These are phyloP conservation scores for Bombus cullumanus DNA, from an alignment of 1,140 invertebrate species.

Conservation along the genomic window DNA sequence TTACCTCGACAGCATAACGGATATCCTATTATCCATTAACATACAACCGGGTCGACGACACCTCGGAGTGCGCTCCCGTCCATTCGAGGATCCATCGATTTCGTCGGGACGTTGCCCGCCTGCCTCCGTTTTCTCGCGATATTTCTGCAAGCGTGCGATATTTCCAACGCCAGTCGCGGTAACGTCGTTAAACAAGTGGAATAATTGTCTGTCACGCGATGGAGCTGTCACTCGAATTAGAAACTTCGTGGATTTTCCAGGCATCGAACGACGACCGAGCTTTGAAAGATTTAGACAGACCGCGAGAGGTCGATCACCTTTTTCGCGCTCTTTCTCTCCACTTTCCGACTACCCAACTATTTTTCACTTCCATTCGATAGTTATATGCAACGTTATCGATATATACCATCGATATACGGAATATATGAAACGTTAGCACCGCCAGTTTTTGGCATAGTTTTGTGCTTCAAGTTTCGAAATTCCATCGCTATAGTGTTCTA, in stretches of 20 bases:
- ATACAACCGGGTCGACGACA: constrained; percentile 46
- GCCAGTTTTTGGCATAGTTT: too few relatives aligned
- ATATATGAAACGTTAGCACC: too few relatives aligned
- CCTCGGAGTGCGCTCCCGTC: neutral
- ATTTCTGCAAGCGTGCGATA: constrained; percentile 29
- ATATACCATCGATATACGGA: too few relatives aligned
- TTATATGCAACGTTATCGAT: neutral
- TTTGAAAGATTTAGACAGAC: constrained; percentile 11
- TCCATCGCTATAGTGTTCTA: neutral
- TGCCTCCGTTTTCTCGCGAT: constrained; percentile 48
- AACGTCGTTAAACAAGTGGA: constrained; percentile 28
- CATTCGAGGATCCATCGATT: constrained; percentile 62
- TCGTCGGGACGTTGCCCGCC: constrained; percentile 48
- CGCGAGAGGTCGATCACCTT: constrained; percentile 32
- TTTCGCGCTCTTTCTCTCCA: neutral
- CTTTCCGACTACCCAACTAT: neutral
- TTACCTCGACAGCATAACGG: constrained; percentile 56
- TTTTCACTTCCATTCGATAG: neutral
- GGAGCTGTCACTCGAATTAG: constrained; percentile 22
- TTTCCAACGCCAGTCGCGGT: constrained; percentile 44
- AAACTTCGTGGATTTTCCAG: constrained; percentile 3
- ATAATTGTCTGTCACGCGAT: constrained; percentile 30
- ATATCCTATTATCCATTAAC: constrained; percentile 73
- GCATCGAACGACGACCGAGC: neutral
- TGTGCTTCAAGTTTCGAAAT: neutral